phyloP scores from a whole-genome alignment of 2,113 vertebrate genomes.

The Odobenus rosmarus region DNA sequence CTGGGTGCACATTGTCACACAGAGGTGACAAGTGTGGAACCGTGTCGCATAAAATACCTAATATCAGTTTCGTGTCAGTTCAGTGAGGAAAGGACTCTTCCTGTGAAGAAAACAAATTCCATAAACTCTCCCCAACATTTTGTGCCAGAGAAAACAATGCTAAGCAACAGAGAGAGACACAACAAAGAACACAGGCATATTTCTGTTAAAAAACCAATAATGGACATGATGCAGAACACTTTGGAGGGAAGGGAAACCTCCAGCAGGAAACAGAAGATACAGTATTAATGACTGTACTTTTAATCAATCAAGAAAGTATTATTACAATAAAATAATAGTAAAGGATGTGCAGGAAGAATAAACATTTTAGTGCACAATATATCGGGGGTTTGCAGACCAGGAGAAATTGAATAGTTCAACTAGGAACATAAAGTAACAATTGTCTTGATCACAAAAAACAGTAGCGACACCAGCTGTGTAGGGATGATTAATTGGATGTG shows the following conservation, averaged over 20 bases:
- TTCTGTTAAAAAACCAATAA: background rate
- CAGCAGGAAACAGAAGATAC: background rate
- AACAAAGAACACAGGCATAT: background rate
- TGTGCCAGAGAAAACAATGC: background rate
- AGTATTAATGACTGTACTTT: background rate
- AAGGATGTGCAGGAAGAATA: background rate
- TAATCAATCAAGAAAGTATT: background rate
- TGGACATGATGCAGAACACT: background rate
- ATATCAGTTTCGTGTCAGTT: background rate
- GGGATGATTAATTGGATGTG: background rate
- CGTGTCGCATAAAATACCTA: background rate
- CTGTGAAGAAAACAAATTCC: background rate
- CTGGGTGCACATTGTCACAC: rapidly evolving
- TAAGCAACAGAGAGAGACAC: background rate
- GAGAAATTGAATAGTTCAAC: background rate
- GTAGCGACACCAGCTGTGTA: background rate
- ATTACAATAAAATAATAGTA: background rate
- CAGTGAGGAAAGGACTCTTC: background rate
- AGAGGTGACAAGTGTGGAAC: background rate
- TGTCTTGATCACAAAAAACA: background rate
- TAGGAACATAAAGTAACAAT: background rate
- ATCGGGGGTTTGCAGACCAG: background rate
- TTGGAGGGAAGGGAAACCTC: background rate
- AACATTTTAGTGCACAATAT: background rate
- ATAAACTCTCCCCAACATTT: background rate